Percentiles rank a stretch among this genome's conserved stretches.
These are phyloP conservation scores for Stomorhina lunata DNA, from an alignment of 2,888 invertebrate species.

Conservation along the genomic window DNA sequence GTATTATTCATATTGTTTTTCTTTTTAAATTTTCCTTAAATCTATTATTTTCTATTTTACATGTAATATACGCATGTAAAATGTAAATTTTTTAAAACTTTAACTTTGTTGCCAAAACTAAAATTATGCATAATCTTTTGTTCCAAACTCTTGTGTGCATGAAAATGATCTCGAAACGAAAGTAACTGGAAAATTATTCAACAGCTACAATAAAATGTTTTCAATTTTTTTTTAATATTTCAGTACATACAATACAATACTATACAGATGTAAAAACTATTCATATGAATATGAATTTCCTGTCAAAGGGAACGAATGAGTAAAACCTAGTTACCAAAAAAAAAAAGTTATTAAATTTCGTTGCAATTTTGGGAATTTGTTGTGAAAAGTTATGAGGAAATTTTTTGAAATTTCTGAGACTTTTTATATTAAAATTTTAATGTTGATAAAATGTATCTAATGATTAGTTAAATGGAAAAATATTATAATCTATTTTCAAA, in stretches of 20 bases:
- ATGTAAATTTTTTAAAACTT: neutral
- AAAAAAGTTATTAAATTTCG: neutral
- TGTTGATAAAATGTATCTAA: no score
- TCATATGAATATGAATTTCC: neutral
- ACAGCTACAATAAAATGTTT: neutral
- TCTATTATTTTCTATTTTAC: neutral
- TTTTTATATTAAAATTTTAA: neutral
- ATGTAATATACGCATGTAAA: no score
- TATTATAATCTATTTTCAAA: no score
- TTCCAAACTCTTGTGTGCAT: slow-evolving; percentile 11
- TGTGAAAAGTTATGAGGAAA: neutral
- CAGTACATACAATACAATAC: neutral
- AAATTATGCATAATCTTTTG: neutral
- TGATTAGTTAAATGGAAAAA: no score
- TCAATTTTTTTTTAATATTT: neutral
- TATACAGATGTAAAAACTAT: no score
- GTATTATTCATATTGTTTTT: no score
- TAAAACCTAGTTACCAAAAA: neutral
- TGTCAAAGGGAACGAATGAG: neutral
- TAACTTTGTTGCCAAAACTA: neutral
- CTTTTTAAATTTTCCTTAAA: neutral
- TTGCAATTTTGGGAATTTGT: neutral
- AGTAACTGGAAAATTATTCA: slow-evolving; percentile 10
- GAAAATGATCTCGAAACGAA: slow-evolving; percentile 18
- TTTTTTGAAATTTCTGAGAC: neutral